phyloP scores from a whole-genome alignment of 2,113 vertebrate genomes.

The Amblyopsis rosae region DNA sequence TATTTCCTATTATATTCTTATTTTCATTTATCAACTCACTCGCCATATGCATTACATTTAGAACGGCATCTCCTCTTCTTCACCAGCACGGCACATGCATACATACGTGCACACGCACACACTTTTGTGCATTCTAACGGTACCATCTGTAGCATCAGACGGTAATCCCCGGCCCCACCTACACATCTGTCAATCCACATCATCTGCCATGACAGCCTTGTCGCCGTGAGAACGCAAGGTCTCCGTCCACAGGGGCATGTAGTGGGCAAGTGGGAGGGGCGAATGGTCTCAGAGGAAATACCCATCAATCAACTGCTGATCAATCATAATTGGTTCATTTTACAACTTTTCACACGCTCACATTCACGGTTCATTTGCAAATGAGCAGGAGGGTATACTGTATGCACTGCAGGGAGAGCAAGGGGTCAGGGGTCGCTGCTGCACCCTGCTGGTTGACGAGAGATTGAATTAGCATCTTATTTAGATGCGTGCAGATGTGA shows the following conservation, averaged over 20 bases:
- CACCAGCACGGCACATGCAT: neutral
- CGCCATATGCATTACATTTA: neutral
- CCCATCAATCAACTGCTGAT: slow-evolving; percentile 68
- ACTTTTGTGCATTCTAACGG: neutral
- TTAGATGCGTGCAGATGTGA: slow-evolving; percentile 75
- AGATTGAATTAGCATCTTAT: slow-evolving; percentile 68
- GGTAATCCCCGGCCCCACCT: slow-evolving; percentile 22
- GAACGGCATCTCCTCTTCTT: neutral
- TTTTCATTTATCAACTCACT: neutral
- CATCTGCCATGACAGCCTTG: slow-evolving; percentile 43
- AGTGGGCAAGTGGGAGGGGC: slow-evolving; percentile 2
- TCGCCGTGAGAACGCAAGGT: slow-evolving; percentile 27
- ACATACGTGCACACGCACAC: slow-evolving; percentile 3
- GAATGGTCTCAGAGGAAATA: slow-evolving; percentile 29
- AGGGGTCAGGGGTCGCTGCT: slow-evolving; percentile 51
- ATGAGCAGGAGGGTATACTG: slow-evolving; percentile 27
- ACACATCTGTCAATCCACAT: slow-evolving; percentile 48
- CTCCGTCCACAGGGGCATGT: slow-evolving; percentile 5
- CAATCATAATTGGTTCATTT: slow-evolving; percentile 66
- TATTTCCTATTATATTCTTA: neutral
- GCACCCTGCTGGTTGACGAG: slow-evolving; percentile 44
- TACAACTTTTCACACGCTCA: slow-evolving; percentile 54
- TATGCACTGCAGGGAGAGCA: slow-evolving; percentile 41
- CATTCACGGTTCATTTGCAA: slow-evolving; percentile 60
- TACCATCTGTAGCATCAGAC: slow-evolving; percentile 12